Evolutionary conservation across 2,888 invertebrate genomes (phyloP).

Genomic region (Trissolcus japonicus): DNA sequence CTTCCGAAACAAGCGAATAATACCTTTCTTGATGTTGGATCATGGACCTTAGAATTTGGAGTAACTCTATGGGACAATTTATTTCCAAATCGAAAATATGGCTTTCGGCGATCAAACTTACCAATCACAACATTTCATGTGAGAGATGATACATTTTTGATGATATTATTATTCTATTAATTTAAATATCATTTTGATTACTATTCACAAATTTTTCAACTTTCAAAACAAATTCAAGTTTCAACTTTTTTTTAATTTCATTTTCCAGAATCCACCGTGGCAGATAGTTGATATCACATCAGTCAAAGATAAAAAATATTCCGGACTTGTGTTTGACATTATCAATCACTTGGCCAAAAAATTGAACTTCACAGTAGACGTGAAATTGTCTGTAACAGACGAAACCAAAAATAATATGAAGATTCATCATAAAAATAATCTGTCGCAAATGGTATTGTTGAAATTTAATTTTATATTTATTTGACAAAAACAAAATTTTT

Average conservation of each 20-base stretch:
- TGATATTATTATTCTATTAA: too few relatives aligned
- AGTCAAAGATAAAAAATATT: constrained; percentile 79
- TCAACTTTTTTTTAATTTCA: not conserved
- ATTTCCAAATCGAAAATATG: constrained; percentile 88
- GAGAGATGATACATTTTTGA: constrained; percentile 66
- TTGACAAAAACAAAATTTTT: not conserved
- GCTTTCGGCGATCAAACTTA: constrained; percentile 85
- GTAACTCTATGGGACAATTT: constrained; percentile 82
- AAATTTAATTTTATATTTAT: too few relatives aligned
- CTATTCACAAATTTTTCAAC: too few relatives aligned
- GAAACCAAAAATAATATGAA: constrained; percentile 31
- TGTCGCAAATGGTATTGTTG: constrained; percentile 17
- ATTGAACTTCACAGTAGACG: constrained; percentile 87
- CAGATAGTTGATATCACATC: constrained; percentile 82
- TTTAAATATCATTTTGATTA: too few relatives aligned
- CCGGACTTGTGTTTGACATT: constrained; percentile 88
- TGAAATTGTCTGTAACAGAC: constrained; percentile 61
- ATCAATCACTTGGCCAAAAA: constrained; percentile 84
- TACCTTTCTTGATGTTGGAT: constrained; percentile 80
- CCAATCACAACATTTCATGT: constrained; percentile 88
- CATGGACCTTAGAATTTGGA: constrained; percentile 86
- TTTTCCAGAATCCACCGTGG: constrained; percentile 91
- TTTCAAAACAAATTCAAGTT: too few relatives aligned
- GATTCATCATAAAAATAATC: constrained; percentile 6
- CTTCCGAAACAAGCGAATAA: constrained; percentile 65